Evolutionary conservation across 2,797 vertebrate species (phyloP), one percentile per base, ranked within the genome.

Genomic region (Sebastolobus altivelis): DNA sequence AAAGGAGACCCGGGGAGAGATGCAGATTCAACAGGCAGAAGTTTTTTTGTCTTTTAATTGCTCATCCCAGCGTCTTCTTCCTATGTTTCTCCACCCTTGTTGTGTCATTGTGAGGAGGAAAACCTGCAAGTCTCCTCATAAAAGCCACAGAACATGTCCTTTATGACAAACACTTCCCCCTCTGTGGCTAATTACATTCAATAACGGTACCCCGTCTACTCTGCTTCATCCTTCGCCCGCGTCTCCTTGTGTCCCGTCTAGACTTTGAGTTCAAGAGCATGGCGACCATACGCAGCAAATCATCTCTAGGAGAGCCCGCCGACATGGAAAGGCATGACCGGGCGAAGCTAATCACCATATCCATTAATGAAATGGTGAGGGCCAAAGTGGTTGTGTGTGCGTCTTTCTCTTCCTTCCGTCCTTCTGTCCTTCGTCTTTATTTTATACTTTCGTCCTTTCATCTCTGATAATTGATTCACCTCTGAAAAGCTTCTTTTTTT

Each of bases 181-280:
- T 70, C 60, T 27, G 52, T 20, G 6, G 73, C 65, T 89, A 85
- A 90, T 89, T 88, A 75, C 77, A 88, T 90, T 91, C 85, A 84
- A 71, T 84, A 86, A 81, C 73, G 70, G 40, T 62, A 46, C 84
- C 49, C 46, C 81, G 27, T 83, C 84, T 69, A 72, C 81, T 87
- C 70, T 78, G 80, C 87, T 87, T 88, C 73, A 86, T 89, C 73
- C 75, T 67, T 31, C 59, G 73, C 62, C 58, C 54, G 2, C 2
- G 43, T 91, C 89, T 81, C 90, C 92, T 93, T 91, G 85, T 75
- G 3, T 59, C 16, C 49, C 4, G 88, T 94, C 91, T 93, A 87
- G 89, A 93, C 87, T 49, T 49, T 43, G 86, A 59, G 89, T 93
- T 95, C 93, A 94, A 92, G 92, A 93, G 84, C 93, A 72, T 62